These are phyloP conservation scores for Clavelina lepadiformis DNA, from an alignment of 23 tunicate genomes.

Conservation along the genomic window DNA sequence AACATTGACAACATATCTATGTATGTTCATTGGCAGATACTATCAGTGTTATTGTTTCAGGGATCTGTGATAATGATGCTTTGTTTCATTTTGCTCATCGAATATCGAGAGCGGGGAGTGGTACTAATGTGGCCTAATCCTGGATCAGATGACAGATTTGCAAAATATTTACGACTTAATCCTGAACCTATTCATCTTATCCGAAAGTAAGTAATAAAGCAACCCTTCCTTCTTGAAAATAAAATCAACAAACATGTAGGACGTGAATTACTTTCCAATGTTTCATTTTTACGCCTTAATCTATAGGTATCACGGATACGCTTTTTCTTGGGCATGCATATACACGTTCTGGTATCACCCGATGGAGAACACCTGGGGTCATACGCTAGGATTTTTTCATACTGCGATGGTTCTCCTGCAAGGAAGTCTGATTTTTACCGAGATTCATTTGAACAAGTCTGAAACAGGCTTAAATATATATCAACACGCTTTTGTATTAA, in stretches of 20 bases:
- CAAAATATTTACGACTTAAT: constrained; percentile 58
- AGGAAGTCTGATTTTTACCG: constrained; percentile 92
- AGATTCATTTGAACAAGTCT: constrained; percentile 91
- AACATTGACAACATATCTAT: not conserved
- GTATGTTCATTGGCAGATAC: constrained; percentile 13
- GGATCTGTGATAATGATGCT: constrained; percentile 98
- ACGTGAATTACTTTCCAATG: too few relatives aligned
- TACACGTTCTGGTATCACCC: constrained; percentile 99
- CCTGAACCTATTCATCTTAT: constrained; percentile 70
- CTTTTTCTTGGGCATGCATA: constrained; percentile 90
- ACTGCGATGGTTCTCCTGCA: constrained; percentile 92
- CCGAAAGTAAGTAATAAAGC: constrained; percentile 54
- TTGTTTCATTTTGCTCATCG: constrained; percentile 78
- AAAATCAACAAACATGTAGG: too few relatives aligned
- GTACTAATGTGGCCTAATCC: constrained; percentile 98
- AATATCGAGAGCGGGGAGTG: constrained; percentile 86
- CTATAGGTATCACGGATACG: constrained; percentile 87
- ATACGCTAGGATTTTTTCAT: constrained; percentile 86
- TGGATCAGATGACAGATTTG: constrained; percentile 63
- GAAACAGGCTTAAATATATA: too few relatives aligned
- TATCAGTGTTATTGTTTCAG: too few relatives aligned
- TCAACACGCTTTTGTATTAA: too few relatives aligned
- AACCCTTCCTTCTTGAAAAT: too few relatives aligned
- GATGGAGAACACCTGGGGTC: constrained; percentile 98
- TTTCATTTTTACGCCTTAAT: too few relatives aligned